Conservation (phyloP, 1,140 invertebrate genomes). For the Microplitis demolitor region DNA sequence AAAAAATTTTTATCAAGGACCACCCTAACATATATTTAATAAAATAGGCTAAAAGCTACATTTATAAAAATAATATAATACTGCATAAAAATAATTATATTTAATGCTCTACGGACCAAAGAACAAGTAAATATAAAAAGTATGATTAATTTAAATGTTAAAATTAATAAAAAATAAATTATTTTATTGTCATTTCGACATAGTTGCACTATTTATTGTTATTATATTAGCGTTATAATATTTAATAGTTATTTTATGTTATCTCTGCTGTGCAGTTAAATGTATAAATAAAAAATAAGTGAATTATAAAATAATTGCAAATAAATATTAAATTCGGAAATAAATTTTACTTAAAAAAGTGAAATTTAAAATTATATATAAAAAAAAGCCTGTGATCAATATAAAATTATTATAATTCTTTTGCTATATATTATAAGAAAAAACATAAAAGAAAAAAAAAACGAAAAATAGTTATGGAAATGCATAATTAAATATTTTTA, state of each 20-base stretch:
- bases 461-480: slow-evolving; percentile 10
- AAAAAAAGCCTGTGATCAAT: slow-evolving; percentile 37
- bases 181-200: neutral
- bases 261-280: slow-evolving; percentile 36
- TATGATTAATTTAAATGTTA: slow-evolving; percentile 8
- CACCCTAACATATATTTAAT: slow-evolving; percentile 9
- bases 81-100: slow-evolving; percentile 35
- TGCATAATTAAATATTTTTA: slow-evolving; percentile 18
- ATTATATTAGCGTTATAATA: slow-evolving; percentile 9
- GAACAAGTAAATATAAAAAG: slow-evolving; percentile 11
- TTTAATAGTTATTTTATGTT: slow-evolving; percentile 28
- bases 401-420: slow-evolving; percentile 37
- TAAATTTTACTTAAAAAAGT: neutral
- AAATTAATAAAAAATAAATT: neutral
- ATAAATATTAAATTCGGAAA: neutral
- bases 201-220: slow-evolving; percentile 11
- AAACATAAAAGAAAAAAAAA: slow-evolving; percentile 5
- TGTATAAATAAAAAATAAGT: slow-evolving; percentile 17
- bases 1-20: too few species aligned
- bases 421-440: slow-evolving; percentile 23
- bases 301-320: neutral
- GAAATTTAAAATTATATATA: slow-evolving; percentile 22
- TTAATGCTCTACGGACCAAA: slow-evolving; percentile 54
- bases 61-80: slow-evolving; percentile 12
- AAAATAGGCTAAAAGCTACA: too few species aligned